Base-by-base conservation (phyloP, 2,113 vertebrate species). In the Ivindomyrus marchei region DNA sequence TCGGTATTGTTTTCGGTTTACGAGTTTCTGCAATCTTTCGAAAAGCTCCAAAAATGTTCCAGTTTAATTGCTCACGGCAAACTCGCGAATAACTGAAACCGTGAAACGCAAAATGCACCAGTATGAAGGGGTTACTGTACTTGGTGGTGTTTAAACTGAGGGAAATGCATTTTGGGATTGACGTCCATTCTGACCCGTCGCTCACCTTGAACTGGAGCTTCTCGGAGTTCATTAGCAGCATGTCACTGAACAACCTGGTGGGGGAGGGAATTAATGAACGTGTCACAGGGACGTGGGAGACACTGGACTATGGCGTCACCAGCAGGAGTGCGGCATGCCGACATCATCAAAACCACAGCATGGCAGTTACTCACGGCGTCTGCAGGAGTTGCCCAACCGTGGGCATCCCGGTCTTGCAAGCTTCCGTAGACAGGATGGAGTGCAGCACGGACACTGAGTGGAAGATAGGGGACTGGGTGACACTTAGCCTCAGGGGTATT, bases 131-230 rank as follows among this genome's bases (percentile, higher is more conserved):
- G 58, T 27, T n/a, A 66, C 58, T 27, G 58, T 66, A 3, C 24
- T 66, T 66, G 62, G 10, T 70, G 62, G 3, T 31, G 9, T 27
- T 70, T 70, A 70, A 27, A 31, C n/a, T 31, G n/a, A 27, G 62
- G 13, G 74, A 80, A 80, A 80, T 19, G 74, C 74, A 42, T 80
- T 77, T 31, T 39, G 70, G 70, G 70, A 39, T 31, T 39, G 31
- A 13, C 0, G 31, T 27, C 45, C 49, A 87, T 52, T 85, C 24
- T 27, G 70, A 46, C 31, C 90, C 0, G 85, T 50, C 52, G 66
- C 93, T 94, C 95, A 99, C 98, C 97, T 99, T 99, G 92, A 99
- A 97, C 91, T 98, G 98, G 89, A 97, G 96, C 93, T 98, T 99
- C 92, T 99, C 98, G 0, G 96, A 96, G 93, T 96, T 98, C 85